Evolutionary conservation across 2,888 invertebrate species (phyloP).

Genomic region (Xestia sexstrigata): DNA sequence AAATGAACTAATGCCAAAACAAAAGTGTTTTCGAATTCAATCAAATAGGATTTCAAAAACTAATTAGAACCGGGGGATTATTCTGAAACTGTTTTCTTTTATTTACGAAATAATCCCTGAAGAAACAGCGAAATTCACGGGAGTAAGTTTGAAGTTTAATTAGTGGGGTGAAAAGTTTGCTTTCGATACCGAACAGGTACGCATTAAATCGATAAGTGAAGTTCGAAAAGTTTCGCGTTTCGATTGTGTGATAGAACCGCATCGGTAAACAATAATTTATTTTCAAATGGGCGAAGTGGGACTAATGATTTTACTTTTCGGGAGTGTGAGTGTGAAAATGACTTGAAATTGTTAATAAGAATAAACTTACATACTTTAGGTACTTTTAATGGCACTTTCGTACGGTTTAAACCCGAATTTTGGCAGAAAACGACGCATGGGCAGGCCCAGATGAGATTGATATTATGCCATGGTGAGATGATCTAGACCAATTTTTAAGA

Average conservation of each 20-base stretch:
- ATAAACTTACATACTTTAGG: background rate
- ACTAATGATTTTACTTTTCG: constrained; percentile 30
- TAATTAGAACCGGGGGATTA: constrained; percentile 73
- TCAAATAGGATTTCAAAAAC: constrained; percentile 70
- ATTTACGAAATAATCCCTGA: constrained; percentile 71
- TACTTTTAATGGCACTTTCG: background rate
- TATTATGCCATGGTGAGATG: background rate
- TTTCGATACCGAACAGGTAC: constrained; percentile 65
- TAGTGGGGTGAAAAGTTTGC: constrained; percentile 75
- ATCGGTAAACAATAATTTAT: constrained; percentile 50
- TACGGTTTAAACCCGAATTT: background rate
- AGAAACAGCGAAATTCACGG: constrained; percentile 73
- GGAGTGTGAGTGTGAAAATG: background rate
- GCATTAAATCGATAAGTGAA: constrained; percentile 65
- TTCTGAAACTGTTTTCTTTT: constrained; percentile 71
- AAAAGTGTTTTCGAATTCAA: constrained; percentile 66
- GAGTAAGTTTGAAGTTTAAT: constrained; percentile 78
- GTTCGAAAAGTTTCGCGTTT: constrained; percentile 51
- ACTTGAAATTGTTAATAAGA: background rate
- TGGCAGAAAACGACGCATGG: background rate
- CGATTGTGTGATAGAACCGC: constrained; percentile 40
- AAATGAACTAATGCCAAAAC: constrained; percentile 49
- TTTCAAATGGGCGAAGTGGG: constrained; percentile 17
- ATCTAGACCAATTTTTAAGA: background rate
- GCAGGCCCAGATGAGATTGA: background rate